phyloP scores from a whole-genome alignment of 2,888 invertebrate genomes.

The Mellilla xanthometata region DNA sequence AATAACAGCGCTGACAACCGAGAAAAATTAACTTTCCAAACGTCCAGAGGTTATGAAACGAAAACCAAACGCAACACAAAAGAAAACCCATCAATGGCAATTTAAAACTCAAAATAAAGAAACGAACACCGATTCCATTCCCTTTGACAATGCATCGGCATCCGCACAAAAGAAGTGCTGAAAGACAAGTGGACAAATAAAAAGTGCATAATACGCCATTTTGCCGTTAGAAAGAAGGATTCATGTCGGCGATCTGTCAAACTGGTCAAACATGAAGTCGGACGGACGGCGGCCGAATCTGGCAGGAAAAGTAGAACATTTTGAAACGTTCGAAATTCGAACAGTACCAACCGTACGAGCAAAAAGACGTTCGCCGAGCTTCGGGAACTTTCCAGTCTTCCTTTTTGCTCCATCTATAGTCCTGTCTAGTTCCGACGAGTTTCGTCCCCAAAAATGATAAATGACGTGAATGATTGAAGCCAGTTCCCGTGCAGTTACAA shows the following conservation, averaged over 20 bases:
- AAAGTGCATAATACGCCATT: slow-evolving; percentile 79
- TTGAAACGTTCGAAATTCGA: slow-evolving; percentile 47
- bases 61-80: slow-evolving; percentile 32
- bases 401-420: slow-evolving; percentile 71
- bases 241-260: slow-evolving; percentile 79
- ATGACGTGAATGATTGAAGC: slow-evolving; percentile 77
- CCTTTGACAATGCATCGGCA: slow-evolving; percentile 60
- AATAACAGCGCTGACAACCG: slow-evolving; percentile 38
- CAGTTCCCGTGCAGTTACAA: slow-evolving; percentile 39
- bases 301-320: slow-evolving; percentile 49
- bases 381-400: slow-evolving; percentile 60
- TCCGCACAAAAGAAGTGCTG: slow-evolving; percentile 72
- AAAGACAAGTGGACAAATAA: slow-evolving; percentile 75
- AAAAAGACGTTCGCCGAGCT: slow-evolving; percentile 74
- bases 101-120: slow-evolving; percentile 56
- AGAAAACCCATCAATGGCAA: slow-evolving; percentile 39
- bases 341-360: slow-evolving; percentile 63
- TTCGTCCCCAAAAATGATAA: slow-evolving; percentile 76
- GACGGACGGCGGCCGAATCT: slow-evolving; percentile 44
- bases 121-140: slow-evolving; percentile 57
- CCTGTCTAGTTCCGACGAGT: slow-evolving; percentile 68
- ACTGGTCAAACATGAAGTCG: slow-evolving; percentile 74
- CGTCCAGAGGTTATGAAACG: slow-evolving; percentile 34
- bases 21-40: slow-evolving; percentile 32
- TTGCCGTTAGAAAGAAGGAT: slow-evolving; percentile 73